Conservation (phyloP, 1,140 invertebrate species). For the Sipha flava region DNA sequence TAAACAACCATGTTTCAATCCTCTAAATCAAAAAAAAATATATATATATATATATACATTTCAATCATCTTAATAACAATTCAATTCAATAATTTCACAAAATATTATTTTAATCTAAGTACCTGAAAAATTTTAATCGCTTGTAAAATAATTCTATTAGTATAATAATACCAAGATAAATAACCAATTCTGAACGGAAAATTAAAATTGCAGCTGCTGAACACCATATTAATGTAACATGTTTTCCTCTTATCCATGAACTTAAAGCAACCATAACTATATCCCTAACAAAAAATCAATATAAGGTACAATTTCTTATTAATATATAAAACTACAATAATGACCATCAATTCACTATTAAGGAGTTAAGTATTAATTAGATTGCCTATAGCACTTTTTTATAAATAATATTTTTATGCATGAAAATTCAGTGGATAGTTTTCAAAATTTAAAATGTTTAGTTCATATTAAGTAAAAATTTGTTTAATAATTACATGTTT, state of each 20-base stretch:
- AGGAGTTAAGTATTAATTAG: too few relatives aligned
- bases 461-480: too few relatives aligned
- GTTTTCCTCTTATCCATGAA: constrained; percentile 72
- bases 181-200: constrained; percentile 80
- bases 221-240: constrained; percentile 67
- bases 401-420: too few relatives aligned
- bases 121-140: constrained; percentile 47
- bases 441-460: too few relatives aligned
- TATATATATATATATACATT: constrained; percentile 33
- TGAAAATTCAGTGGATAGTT: too few relatives aligned
- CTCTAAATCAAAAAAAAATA: constrained; percentile 49
- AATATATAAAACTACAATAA: neutral
- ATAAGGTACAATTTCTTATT: neutral
- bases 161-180: constrained; percentile 80
- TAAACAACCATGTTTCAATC: constrained; percentile 62
- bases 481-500: too few relatives aligned
- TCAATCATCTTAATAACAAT: constrained; percentile 19
- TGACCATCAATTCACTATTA: too few relatives aligned
- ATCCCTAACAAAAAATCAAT: constrained; percentile 45
- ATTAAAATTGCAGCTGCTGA: constrained; percentile 82
- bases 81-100: neutral
- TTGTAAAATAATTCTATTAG: constrained; percentile 61
- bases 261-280: constrained; percentile 77
- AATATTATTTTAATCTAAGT: constrained; percentile 19
- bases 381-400: too few relatives aligned